These are phyloP conservation scores for Ganaspis sp. DNA, from an alignment of 1,140 invertebrate genomes.

Conservation along the genomic window DNA sequence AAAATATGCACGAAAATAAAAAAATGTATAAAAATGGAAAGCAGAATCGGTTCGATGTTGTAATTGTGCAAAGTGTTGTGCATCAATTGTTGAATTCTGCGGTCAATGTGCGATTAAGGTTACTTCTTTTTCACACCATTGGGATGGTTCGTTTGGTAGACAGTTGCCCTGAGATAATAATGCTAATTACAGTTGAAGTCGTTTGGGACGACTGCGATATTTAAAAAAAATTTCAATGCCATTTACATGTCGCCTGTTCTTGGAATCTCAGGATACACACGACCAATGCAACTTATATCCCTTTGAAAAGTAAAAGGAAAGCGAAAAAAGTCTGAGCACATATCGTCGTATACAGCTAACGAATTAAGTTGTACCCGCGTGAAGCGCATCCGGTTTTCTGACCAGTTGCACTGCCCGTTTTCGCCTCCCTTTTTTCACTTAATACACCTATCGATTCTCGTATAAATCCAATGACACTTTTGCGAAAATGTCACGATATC, in stretches of 20 bases:
- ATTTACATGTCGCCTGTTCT: conserved; percentile 60
- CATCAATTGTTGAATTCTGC: too few relatives aligned
- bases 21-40: too few relatives aligned
- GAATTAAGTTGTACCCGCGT: conserved; percentile 26
- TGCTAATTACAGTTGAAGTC: conserved; percentile 62
- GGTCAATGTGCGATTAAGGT: not conserved
- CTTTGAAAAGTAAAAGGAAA: conserved; percentile 23
- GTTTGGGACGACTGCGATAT: conserved; percentile 48
- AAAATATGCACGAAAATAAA: too few relatives aligned
- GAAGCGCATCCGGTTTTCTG: conserved; percentile 22
- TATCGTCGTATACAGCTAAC: not conserved
- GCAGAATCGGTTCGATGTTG: too few relatives aligned
- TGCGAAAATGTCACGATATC: not conserved
- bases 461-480: conserved; percentile 6
- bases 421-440: conserved; percentile 8
- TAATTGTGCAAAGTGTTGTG: too few relatives aligned
- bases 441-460: conserved; percentile 26
- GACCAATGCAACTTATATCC: not conserved
- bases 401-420: conserved; percentile 15
- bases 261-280: conserved; percentile 49
- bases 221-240: conserved; percentile 59
- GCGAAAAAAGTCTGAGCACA: not conserved
- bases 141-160: conserved; percentile 33
- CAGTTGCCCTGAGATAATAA: conserved; percentile 59
- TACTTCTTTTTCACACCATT: not conserved